These are phyloP conservation scores for Perodicticus potto DNA, from an alignment of 2,797 vertebrate species.

Conservation along the genomic window DNA sequence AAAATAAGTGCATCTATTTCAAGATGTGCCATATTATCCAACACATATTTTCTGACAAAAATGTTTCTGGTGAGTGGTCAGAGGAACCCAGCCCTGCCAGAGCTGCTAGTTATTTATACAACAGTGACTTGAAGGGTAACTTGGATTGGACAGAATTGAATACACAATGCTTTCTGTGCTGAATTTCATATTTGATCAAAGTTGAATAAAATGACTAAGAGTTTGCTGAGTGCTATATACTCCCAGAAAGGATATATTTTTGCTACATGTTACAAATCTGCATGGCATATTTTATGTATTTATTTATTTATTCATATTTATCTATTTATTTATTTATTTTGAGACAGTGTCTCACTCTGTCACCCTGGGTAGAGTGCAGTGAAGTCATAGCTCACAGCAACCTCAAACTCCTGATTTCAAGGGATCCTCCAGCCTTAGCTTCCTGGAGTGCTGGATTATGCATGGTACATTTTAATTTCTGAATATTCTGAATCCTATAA, in stretches of 20 bases:
- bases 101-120: constrained; percentile 45
- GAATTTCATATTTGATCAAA: not conserved
- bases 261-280: not conserved
- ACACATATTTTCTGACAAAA: constrained; percentile 62
- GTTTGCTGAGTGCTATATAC: not conserved
- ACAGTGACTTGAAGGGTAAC: not conserved
- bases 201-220: no score
- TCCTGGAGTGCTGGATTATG: no score
- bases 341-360: no score
- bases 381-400: no score
- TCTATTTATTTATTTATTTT: no score
- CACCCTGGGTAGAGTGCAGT: no score
- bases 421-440: no score
- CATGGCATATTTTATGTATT: not conserved
- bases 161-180: not conserved
- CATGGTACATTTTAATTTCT: not conserved
- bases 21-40: constrained; percentile 54
- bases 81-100: not conserved
- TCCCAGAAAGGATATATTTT: not conserved
- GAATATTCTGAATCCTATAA: not conserved
- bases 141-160: constrained; percentile 33
- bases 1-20: constrained; percentile 64
- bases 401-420: no score
- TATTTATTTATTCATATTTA: no score
- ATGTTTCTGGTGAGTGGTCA: constrained; percentile 50